A percentile compares a stretch with the other conserved stretches of the same genome.
These are phyloP conservation scores for Ondatra zibethicus DNA, from an alignment of 2,113 vertebrate species.

Conservation along the genomic window DNA sequence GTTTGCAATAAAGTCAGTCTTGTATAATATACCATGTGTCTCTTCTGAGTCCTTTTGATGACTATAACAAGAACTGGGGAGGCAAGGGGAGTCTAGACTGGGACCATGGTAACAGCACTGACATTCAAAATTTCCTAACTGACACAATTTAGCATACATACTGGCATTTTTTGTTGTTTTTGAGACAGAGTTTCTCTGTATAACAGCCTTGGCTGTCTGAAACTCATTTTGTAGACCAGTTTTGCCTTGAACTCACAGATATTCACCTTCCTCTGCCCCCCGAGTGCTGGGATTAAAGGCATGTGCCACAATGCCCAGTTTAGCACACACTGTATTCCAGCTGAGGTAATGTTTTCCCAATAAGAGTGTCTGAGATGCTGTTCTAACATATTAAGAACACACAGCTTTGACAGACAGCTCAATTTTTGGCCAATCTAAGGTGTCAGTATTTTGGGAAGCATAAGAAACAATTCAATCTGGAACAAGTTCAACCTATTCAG, in stretches of 20 bases:
- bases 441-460: not conserved
- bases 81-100: not conserved
- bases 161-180: not conserved
- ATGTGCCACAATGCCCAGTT: not conserved
- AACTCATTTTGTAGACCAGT: not conserved
- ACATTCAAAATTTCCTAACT: conserved; percentile 6
- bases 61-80: not conserved
- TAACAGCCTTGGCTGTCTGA: not conserved
- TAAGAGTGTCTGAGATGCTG: not conserved
- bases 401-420: not conserved
- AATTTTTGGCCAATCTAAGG: conserved; percentile 3
- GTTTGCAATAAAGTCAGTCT: not conserved
- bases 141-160: not conserved
- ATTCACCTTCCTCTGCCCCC: not conserved
- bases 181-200: not conserved
- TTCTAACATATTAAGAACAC: not conserved
- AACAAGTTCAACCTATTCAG: not conserved
- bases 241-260: not conserved
- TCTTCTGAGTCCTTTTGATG: not conserved
- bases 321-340: not conserved
- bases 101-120: not conserved
- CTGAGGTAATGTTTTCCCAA: not conserved
- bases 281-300: not conserved
- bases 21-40: not conserved
- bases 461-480: conserved; percentile 21